phyloP scores from a whole-genome alignment of 2,797 vertebrate species.

The Alectoris magna region DNA sequence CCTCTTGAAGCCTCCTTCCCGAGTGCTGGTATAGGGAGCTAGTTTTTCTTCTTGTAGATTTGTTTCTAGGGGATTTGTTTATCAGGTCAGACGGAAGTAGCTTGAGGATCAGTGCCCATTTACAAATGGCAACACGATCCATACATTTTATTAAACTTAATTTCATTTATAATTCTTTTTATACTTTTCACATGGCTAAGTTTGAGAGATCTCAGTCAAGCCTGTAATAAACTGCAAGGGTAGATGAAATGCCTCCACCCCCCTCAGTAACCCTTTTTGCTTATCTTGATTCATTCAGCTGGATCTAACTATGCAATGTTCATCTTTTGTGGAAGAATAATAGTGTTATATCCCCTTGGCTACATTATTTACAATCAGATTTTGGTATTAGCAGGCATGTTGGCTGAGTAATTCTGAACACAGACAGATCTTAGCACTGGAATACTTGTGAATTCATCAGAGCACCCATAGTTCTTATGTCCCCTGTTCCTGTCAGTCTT shows the following conservation, averaged over 20 bases:
- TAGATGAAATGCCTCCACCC: background rate
- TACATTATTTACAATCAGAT: background rate
- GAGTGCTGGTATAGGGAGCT: slow-evolving; percentile 18
- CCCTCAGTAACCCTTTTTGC: background rate
- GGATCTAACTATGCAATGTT: background rate
- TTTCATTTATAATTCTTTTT: background rate
- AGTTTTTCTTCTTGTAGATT: slow-evolving; percentile 48
- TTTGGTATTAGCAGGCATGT: background rate
- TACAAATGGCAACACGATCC: slow-evolving; percentile 41
- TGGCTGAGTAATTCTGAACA: background rate
- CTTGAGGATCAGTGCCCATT: background rate
- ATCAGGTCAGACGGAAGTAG: slow-evolving; percentile 41
- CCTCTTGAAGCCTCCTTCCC: background rate
- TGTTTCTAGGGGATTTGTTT: slow-evolving; percentile 71
- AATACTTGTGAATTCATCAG: background rate
- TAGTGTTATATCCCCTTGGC: background rate
- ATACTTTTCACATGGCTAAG: background rate
- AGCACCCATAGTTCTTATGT: background rate
- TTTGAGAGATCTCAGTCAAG: background rate
- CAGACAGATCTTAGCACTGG: background rate
- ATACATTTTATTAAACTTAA: background rate
- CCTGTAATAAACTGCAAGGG: background rate
- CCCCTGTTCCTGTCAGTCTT: background rate
- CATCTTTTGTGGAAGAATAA: background rate
- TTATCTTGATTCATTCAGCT: background rate